Evolutionary conservation across 1,140 invertebrate genomes (phyloP).

Genomic region (Samia ricini): DNA sequence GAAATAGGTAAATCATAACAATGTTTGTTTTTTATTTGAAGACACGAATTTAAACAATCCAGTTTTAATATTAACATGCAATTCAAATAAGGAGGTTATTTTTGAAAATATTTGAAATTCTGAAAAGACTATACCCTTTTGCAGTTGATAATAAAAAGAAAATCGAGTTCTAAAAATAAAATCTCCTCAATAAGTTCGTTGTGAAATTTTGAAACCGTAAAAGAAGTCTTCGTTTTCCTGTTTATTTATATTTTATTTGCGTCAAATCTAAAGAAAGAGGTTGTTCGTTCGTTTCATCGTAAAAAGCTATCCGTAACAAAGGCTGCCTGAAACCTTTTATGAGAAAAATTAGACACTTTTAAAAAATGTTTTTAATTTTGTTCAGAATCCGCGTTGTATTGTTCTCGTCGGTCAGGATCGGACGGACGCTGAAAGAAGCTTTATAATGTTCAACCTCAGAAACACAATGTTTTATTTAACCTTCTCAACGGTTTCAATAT

Average conservation of each 20-base stretch:
- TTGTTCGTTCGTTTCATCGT: neutral
- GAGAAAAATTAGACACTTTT: constrained; percentile 24
- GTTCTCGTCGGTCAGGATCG: constrained; percentile 29
- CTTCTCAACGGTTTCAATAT: constrained; percentile 30
- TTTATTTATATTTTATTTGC: neutral
- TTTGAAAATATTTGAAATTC: neutral
- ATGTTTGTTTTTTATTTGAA: too few relatives aligned
- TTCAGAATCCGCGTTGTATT: constrained; percentile 35
- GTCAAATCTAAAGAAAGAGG: neutral
- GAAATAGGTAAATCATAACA: too few relatives aligned
- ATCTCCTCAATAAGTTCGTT: neutral
- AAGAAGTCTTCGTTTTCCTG: too few relatives aligned
- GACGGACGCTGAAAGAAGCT: constrained; percentile 24
- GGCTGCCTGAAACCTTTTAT: constrained; percentile 19
- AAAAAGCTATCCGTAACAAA: constrained; percentile 6
- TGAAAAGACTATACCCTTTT: neutral
- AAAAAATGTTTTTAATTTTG: constrained; percentile 39
- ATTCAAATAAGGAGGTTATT: neutral
- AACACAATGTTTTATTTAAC: constrained; percentile 39
- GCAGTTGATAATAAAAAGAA: neutral
- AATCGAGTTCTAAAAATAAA: neutral
- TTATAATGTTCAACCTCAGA: constrained; percentile 31
- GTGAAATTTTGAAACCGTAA: neutral
- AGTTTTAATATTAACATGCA: neutral
- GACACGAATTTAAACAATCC: too few relatives aligned